These are phyloP conservation scores for Choreutis nemorana DNA, from an alignment of 2,888 invertebrate genomes.

Conservation along the genomic window DNA sequence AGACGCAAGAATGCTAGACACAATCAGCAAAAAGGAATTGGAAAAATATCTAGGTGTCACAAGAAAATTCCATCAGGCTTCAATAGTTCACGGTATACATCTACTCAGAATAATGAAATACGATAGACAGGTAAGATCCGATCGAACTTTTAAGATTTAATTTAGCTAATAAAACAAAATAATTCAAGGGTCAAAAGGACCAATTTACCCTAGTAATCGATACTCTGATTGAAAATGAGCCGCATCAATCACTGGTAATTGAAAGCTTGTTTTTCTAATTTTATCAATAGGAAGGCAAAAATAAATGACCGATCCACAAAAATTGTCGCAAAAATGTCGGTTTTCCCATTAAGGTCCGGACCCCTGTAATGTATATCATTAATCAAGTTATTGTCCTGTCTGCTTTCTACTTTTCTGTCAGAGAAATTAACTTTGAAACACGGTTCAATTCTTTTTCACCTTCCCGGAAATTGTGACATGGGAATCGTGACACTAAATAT, in stretches of 20 bases:
- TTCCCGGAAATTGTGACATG: no score
- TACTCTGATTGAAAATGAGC: no score
- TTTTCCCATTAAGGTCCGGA: constrained; percentile 17
- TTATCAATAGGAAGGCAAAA: no score
- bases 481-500: no score
- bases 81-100: constrained; percentile 93
- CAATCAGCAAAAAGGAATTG: constrained; percentile 91
- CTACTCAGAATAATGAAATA: constrained; percentile 91
- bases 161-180: no score
- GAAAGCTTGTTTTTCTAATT: no score
- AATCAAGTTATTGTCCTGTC: constrained; percentile 40
- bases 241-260: no score
- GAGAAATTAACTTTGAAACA: constrained; percentile 19
- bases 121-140: constrained; percentile 82
- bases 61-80: constrained; percentile 93
- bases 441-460: constrained; percentile 18
- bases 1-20: constrained; percentile 92
- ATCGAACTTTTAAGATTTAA: no score
- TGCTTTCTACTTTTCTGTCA: constrained; percentile 16
- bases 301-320: constrained; percentile 35
- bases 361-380: constrained; percentile 35
- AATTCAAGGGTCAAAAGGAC: no score
- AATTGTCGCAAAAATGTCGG: constrained; percentile 33
- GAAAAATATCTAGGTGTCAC: constrained; percentile 93
- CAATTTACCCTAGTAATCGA: no score